Evolutionary conservation across 2,888 invertebrate species (phyloP).

Genomic region (Lydus trimaculatus): DNA sequence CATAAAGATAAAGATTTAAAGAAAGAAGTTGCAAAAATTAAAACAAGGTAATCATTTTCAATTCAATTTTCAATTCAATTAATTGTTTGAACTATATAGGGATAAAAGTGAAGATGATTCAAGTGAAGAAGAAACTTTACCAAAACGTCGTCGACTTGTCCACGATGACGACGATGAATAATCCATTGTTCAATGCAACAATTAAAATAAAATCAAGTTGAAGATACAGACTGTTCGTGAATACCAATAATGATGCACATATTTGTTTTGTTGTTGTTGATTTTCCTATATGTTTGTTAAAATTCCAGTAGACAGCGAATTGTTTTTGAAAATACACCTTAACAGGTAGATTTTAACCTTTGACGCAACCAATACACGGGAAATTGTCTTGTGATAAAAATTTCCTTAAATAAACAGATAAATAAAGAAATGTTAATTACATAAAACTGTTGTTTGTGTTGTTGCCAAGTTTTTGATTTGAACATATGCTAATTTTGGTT

Average conservation of each 20-base stretch:
- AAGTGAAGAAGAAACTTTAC: conserved; percentile 42
- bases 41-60: conserved; percentile 23
- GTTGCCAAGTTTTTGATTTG: too few species aligned
- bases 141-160: conserved; percentile 32
- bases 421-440: not conserved
- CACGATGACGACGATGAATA: conserved; percentile 38
- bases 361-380: not conserved
- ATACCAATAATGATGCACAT: too few species aligned
- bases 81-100: conserved; percentile 19
- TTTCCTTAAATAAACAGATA: not conserved
- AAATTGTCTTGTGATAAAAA: not conserved
- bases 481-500: too few species aligned
- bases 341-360: not conserved
- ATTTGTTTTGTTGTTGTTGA: too few species aligned
- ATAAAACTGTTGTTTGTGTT: too few species aligned
- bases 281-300: not conserved
- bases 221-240: too few species aligned
- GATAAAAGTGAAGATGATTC: conserved; percentile 40
- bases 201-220: not conserved
- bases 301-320: not conserved
- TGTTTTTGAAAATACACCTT: not conserved
- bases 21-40: conserved; percentile 18
- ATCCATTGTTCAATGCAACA: not conserved
- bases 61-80: not conserved
- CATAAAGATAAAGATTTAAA: conserved; percentile 35